These are phyloP conservation scores for Drosophila limbata DNA, from an alignment of 2,888 invertebrate genomes.

Conservation along the genomic window DNA sequence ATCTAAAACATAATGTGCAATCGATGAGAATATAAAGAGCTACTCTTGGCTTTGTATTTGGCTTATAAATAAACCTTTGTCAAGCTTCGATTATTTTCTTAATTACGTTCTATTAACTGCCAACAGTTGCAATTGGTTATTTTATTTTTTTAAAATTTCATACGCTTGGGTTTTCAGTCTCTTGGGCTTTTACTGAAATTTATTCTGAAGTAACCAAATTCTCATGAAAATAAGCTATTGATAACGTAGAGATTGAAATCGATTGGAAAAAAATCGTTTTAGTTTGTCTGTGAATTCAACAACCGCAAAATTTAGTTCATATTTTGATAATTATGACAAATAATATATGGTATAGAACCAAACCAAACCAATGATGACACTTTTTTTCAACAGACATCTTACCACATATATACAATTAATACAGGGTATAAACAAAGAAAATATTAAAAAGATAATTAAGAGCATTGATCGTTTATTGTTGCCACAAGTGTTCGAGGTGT, in stretches of 20 bases:
- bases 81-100: not conserved
- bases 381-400: not conserved
- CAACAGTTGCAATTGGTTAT: not conserved
- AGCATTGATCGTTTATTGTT: constrained; percentile 24
- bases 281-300: no score
- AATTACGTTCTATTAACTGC: not conserved
- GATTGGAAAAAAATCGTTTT: no score
- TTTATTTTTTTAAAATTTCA: not conserved
- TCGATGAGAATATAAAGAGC: not conserved
- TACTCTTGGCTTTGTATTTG: constrained; percentile 5
- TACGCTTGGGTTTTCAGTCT: not conserved
- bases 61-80: constrained; percentile 2
- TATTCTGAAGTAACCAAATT: not conserved
- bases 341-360: no score
- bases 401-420: not conserved
- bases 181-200: not conserved
- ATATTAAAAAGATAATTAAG: not conserved
- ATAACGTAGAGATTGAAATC: not conserved
- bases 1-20: constrained; percentile 2
- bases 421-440: constrained; percentile 1
- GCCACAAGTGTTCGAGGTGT: constrained; percentile 19
- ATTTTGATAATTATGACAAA: no score
- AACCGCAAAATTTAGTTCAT: no score
- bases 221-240: no score
- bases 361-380: constrained; percentile 6